Conservation (phyloP, 2,797 vertebrate genomes). For the Lerista edwardsae region DNA sequence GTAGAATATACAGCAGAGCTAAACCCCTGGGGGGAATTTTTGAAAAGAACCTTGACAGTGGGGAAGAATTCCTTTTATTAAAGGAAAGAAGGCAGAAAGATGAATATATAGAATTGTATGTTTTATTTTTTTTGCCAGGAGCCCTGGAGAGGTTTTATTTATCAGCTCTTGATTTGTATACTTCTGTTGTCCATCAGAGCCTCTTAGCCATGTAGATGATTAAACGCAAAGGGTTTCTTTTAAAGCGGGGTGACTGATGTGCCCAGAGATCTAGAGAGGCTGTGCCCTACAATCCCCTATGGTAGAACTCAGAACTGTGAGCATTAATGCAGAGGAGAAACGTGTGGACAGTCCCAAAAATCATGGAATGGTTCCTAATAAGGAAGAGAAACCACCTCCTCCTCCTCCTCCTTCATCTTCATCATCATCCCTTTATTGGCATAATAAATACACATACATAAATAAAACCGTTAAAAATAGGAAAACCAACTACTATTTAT, state of each 20-base stretch:
- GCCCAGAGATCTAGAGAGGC: not conserved
- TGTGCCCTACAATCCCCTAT: not conserved
- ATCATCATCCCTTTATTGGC: too few species aligned
- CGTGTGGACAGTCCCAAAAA: too few species aligned
- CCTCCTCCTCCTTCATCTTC: too few species aligned
- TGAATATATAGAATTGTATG: not conserved
- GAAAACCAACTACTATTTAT: too few species aligned
- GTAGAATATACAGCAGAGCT: constrained; percentile 22
- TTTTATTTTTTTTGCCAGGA: not conserved
- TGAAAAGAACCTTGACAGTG: constrained; percentile 20
- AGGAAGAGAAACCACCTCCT: not conserved
- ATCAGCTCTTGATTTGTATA: constrained; percentile 20
- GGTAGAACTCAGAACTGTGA: not conserved
- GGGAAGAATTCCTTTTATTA: not conserved
- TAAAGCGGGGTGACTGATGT: not conserved
- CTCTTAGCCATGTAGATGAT: constrained; percentile 8
- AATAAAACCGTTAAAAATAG: too few species aligned
- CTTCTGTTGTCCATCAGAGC: not conserved
- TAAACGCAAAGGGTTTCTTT: not conserved
- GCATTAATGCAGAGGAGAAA: not conserved
- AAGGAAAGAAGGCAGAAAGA: constrained; percentile 18
- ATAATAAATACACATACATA: too few species aligned
- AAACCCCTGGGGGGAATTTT: constrained; percentile 24
- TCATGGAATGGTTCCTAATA: not conserved
- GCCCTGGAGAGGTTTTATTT: constrained; percentile 8